These are phyloP conservation scores for Lagocephalus sceleratus DNA, from an alignment of 2,797 vertebrate genomes.

Conservation along the genomic window DNA sequence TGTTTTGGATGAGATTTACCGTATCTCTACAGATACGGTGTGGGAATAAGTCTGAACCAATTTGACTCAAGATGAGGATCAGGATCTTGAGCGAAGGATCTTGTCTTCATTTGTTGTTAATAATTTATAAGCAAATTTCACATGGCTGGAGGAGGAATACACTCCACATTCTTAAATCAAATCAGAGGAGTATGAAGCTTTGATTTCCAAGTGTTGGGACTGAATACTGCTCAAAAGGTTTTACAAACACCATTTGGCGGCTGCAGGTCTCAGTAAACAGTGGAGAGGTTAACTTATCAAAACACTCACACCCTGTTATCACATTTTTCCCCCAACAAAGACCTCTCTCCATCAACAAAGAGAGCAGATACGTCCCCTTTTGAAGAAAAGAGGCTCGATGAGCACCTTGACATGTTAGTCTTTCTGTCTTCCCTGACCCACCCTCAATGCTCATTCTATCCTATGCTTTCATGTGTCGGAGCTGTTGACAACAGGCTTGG, in stretches of 20 bases:
- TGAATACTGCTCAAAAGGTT: constrained; percentile 30
- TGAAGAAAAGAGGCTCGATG: constrained; percentile 40
- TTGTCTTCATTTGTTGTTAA: too few relatives aligned
- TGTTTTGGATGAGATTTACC: too few relatives aligned
- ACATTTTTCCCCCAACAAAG: constrained; percentile 59
- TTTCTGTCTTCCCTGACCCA: background rate
- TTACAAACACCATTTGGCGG: constrained; percentile 40
- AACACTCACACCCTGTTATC: constrained; percentile 65
- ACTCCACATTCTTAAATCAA: too few relatives aligned
- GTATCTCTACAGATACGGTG: too few relatives aligned
- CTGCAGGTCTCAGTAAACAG: constrained; percentile 50
- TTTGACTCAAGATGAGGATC: too few relatives aligned
- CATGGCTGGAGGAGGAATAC: too few relatives aligned
- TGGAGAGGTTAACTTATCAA: constrained; percentile 39
- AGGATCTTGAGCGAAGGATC: too few relatives aligned
- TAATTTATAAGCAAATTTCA: too few relatives aligned
- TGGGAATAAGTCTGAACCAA: too few relatives aligned
- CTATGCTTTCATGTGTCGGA: constrained; percentile 62
- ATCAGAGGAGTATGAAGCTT: background rate
- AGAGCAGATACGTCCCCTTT: constrained; percentile 34
- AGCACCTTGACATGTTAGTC: constrained; percentile 36
- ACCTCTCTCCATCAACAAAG: constrained; percentile 51
- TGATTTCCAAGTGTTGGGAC: constrained; percentile 33
- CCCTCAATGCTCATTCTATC: constrained; percentile 34
- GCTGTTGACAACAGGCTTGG: constrained; percentile 61